phyloP scores from a whole-genome alignment of 2,888 invertebrate species.

The Sarcophaga variegata region DNA sequence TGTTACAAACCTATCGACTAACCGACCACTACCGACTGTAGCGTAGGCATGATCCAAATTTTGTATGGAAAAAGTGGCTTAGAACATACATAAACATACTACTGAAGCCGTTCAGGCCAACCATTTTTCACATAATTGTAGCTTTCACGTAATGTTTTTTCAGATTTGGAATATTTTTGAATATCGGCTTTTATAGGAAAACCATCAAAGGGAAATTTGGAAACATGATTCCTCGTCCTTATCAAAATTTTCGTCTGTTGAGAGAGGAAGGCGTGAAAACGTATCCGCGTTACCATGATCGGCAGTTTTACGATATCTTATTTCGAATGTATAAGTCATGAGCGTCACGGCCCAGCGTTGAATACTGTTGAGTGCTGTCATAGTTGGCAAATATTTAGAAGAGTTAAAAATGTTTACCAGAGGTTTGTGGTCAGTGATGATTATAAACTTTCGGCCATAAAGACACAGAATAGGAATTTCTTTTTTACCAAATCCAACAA shows the following conservation, averaged over 20 bases:
- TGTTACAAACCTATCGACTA: no score
- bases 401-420: constrained; percentile 8
- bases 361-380: constrained; percentile 39
- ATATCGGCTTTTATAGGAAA: no score
- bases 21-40: no score
- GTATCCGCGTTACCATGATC: constrained; percentile 67
- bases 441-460: constrained; percentile 6
- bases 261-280: constrained; percentile 63
- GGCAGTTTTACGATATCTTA: constrained; percentile 62
- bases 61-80: no score
- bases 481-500: constrained; percentile 54
- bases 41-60: no score
- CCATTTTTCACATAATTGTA: no score
- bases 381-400: constrained; percentile 21
- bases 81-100: no score
- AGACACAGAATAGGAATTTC: constrained; percentile 49
- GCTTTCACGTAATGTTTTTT: no score
- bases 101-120: no score
- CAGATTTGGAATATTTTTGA: no score
- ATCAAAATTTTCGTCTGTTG: constrained; percentile 58
- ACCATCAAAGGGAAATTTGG: no score
- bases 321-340: constrained; percentile 56
- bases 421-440: constrained; percentile 16
- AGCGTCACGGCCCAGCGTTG: constrained; percentile 42
- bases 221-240: constrained; percentile 5